A percentile compares a stretch with the other conserved stretches of the same genome.
These are phyloP conservation scores for Cataglyphis hispanica DNA, from an alignment of 1,140 invertebrate genomes.

Conservation along the genomic window DNA sequence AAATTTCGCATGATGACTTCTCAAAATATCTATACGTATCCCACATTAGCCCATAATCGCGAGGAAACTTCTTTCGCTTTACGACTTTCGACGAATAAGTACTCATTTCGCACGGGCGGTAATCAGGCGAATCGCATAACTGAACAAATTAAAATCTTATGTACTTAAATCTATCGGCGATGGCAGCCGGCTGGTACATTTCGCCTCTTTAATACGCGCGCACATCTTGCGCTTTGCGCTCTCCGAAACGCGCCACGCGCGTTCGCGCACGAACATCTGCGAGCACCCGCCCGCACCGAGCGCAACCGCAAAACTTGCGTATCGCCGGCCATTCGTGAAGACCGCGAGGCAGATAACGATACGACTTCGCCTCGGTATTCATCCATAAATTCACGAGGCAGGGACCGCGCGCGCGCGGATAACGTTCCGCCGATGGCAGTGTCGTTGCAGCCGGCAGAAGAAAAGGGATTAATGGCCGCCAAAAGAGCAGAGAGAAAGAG, in stretches of 20 bases:
- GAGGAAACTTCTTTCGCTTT: conserved; percentile 51
- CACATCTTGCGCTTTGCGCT: not conserved
- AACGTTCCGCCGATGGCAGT: conserved; percentile 55
- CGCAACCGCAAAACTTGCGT: conserved; percentile 38
- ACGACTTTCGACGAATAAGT: conserved; percentile 56
- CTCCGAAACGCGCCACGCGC: not conserved
- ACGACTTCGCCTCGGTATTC: conserved; percentile 47
- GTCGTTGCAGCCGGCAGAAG: conserved; percentile 51
- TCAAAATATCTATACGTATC: conserved; percentile 45
- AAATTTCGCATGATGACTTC: conserved; percentile 1
- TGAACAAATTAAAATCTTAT: conserved; percentile 67
- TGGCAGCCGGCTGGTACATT: conserved; percentile 37
- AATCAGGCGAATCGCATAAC: conserved; percentile 46
- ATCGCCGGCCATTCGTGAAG: conserved; percentile 56
- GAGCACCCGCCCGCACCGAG: conserved; percentile 4
- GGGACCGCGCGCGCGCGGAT: conserved; percentile 47
- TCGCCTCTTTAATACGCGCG: conserved; percentile 40
- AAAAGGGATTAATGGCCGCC: conserved; percentile 58
- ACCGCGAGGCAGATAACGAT: conserved; percentile 64
- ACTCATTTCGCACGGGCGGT: conserved; percentile 23
- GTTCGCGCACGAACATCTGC: not conserved
- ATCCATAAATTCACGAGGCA: conserved; percentile 58
- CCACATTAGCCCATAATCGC: conserved; percentile 40
- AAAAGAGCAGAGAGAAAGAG: conserved; percentile 40
- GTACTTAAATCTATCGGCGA: conserved; percentile 49